Base-by-base conservation (phyloP, 2,113 vertebrate genomes). In the Cyanistes caeruleus region DNA sequence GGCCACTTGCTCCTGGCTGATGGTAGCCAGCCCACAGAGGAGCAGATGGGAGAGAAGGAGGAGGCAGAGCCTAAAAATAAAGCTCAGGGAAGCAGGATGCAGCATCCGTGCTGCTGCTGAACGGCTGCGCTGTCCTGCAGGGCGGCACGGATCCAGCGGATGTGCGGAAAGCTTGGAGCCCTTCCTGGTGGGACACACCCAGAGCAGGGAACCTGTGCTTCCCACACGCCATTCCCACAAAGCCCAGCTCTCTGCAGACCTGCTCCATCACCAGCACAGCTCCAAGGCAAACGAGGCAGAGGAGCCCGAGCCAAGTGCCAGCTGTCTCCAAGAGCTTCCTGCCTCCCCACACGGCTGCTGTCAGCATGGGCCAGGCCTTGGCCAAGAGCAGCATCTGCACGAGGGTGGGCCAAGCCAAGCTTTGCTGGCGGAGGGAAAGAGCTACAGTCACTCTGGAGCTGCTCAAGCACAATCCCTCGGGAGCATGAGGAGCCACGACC, bases 31-130 rank as follows among this genome's bases (percentile, higher is more conserved):
- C 30, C 49, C 6, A 5, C 8, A 15, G 2, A 90, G 74, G 46
- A 91, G 49, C 91, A 95, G 89, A 89, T 89, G 94, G 83, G 62
- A 56, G 52, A 94, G 64, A 46, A 68, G 74, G 81, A 97, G 78
- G 80, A 97, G 81, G 80, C 53, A 55, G 81, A 84, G 72, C 70
- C 93, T 93, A 77, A 83, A 96, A 95, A 85, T 65, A 90, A 85
- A 86, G 86, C 39, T 95, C n/a, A 56, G 24, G 73, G 77, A 60
- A 93, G 91, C 87, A 76, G 74, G 13, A 43, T 75, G 89, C 46
- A 4, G 3, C 19, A 60, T 60, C 84, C 8, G 3, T 13, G 80
- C 51, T 74, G 88, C 59, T 91, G 46, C 70, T 24, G 73, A 70
- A 13, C 13, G 51, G 43, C 48, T 7, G 49, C 5, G 81, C 65